Evolutionary conservation across 1,140 invertebrate genomes (phyloP), one percentile per base, ranked within the genome.

Genomic region (Hyles euphorbiae): DNA sequence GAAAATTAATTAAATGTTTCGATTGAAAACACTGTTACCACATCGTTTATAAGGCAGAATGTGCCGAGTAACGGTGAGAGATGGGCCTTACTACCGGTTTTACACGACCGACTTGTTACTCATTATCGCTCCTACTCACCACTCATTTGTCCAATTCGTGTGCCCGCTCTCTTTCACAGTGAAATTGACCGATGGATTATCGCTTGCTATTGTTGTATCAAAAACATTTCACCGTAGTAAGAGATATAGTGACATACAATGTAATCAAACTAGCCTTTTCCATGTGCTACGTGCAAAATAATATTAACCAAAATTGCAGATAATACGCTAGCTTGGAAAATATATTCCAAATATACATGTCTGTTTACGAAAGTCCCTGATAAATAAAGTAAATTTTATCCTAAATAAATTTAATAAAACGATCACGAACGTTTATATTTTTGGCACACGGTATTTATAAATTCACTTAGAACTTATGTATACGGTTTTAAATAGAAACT

Each of bases 1-100:
- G 73, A 78, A 84, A 83, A 86, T 83, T 84, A 86, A 86, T 86
- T 83, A 86, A 83, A 81, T 54, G 61, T 76, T 80, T 76, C 73
- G 75, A 78, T 83, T 78, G 72, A 78, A 85, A 82, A 78, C 71
- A 75, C 66, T 76, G 74, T 74, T 74, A 76, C 73, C 68, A 70
- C 77, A 75, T 78, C 72, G 74, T 71, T 76, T 67, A 63, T 74
- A 65, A 74, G 60, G 54, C 61, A 68, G 72, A 75, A 72, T 73
- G 70, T 72, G 76, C 67, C 62, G 68, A 68, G 68, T 81, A 83
- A 85, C 76, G 81, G 78, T 76, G 63, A 70, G 70, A 76, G 74
- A 82, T 81, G 70, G 67, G 68, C 65, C 68, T 56, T 63, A 70
- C 84, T 87, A 87, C 84, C 81, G 81, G 84, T 84, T 87, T 86